Base-by-base conservation (phyloP, 1,140 invertebrate genomes). In the Ctenoplectra terminalis region DNA sequence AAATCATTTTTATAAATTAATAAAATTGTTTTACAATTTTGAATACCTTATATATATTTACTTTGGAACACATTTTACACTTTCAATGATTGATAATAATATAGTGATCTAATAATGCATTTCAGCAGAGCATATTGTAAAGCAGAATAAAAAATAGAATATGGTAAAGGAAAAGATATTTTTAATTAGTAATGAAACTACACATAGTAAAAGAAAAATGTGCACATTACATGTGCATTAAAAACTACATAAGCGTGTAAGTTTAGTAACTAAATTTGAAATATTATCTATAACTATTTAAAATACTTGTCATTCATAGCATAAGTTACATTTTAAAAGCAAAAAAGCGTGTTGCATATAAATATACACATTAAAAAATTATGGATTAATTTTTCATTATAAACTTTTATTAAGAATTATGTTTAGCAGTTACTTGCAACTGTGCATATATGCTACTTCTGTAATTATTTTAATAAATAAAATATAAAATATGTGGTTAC, bases 171-270 rank as follows among this genome's bases (percentile, higher is more conserved):
- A 34, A 56, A 23, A 81, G 17, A 56, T 40, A 52, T 20, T 52
- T 63, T 29, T 63, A 76, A n/a, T 82, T 77, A 86, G 63, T 75
- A 67, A 83, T 75, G 46, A 31, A 61, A 75, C 23, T 82, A 73
- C 26, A 48, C 29, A 46, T 23, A 67, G 29, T 76, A 77, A 40
- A 5, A 40, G 40, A 5, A 40, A 58, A 75, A 37, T 72, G 26
- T 67, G 63, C 66, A 79, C 58, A 70, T 70, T 61, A 58, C 34
- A 86, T 72, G 61, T 82, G 72, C 72, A 67, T 82, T 72, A 61
- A 86, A 56, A 73, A 67, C 48, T 71, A 71, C 67, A 34, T 43
- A 80, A 80, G 77, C 77, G 46, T 50, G 46, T 79, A 73, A 63
- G 37, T 71, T 15, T 70, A 71, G 15, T 52, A 58, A 23, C 4